A percentile compares a stretch with the other conserved stretches of the same genome.
Evolutionary conservation across 2,888 invertebrate genomes (phyloP).

Genomic region (Lasioglossum marginatum): DNA sequence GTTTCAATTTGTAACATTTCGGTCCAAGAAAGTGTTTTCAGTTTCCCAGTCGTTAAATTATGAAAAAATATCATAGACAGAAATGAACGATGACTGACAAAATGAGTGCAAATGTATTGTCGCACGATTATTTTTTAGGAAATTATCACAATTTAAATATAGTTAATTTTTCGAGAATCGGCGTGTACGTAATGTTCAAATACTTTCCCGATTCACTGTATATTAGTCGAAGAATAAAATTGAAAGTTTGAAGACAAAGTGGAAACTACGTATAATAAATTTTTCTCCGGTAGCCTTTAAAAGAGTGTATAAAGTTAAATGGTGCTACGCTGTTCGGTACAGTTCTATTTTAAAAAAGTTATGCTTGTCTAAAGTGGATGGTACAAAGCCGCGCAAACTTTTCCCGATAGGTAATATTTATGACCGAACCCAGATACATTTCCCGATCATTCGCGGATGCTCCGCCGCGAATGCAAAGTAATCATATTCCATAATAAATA

Average conservation of each 20-base stretch:
- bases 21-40: too few species aligned
- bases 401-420: conserved; percentile 18
- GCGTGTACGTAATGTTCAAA: neutral
- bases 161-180: too few species aligned
- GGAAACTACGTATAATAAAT: neutral
- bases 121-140: too few species aligned
- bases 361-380: conserved; percentile 1
- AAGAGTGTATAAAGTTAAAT: neutral
- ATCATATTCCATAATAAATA: conserved; percentile 6
- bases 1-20: too few species aligned
- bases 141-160: too few species aligned
- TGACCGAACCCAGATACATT: conserved; percentile 4
- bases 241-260: neutral
- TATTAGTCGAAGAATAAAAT: neutral
- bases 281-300: neutral
- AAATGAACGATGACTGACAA: too few species aligned
- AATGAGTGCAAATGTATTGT: too few species aligned
- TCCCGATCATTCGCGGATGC: neutral
- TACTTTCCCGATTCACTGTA: neutral
- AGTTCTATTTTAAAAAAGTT: neutral
- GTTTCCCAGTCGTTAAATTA: too few species aligned
- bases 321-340: neutral
- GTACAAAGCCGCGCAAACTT: neutral
- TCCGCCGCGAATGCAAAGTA: neutral
- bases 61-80: too few species aligned